phyloP scores from a whole-genome alignment of 2,113 vertebrate species.

The Gallinago paraguaiae region DNA sequence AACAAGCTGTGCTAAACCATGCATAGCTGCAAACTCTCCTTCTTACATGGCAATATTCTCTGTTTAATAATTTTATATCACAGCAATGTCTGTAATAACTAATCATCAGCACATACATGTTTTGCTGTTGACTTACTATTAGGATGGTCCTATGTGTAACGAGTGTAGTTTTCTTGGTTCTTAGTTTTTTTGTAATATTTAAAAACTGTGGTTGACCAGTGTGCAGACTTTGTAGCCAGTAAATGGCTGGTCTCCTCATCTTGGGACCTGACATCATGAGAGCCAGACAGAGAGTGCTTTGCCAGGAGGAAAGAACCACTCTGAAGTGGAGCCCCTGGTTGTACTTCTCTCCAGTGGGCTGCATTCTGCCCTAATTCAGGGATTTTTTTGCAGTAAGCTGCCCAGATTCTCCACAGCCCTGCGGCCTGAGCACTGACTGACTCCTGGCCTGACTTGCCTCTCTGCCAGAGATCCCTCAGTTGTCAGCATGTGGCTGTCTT shows the following conservation, averaged over 20 bases:
- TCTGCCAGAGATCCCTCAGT: background rate
- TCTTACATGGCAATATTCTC: background rate
- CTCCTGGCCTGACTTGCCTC: background rate
- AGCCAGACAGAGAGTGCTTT: background rate
- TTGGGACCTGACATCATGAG: background rate
- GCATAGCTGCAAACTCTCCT: background rate
- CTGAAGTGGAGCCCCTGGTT: background rate
- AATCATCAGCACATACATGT: background rate
- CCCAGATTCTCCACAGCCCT: background rate
- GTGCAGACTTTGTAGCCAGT: background rate
- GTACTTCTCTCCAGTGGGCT: background rate
- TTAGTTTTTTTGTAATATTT: background rate
- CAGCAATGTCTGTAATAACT: background rate
- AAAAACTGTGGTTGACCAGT: background rate
- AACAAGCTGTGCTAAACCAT: background rate
- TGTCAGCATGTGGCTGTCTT: background rate
- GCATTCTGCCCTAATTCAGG: background rate
- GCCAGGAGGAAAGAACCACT: background rate
- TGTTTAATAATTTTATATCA: background rate
- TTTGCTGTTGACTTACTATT: background rate
- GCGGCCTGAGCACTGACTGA: background rate
- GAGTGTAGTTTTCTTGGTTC: background rate
- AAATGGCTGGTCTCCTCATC: background rate
- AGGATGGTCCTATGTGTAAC: background rate
- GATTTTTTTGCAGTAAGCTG: background rate